Percentiles rank a stretch among this genome's conserved stretches.
Evolutionary conservation across 2,888 invertebrate genomes (phyloP).

Genomic region (Dascillus cervinus): DNA sequence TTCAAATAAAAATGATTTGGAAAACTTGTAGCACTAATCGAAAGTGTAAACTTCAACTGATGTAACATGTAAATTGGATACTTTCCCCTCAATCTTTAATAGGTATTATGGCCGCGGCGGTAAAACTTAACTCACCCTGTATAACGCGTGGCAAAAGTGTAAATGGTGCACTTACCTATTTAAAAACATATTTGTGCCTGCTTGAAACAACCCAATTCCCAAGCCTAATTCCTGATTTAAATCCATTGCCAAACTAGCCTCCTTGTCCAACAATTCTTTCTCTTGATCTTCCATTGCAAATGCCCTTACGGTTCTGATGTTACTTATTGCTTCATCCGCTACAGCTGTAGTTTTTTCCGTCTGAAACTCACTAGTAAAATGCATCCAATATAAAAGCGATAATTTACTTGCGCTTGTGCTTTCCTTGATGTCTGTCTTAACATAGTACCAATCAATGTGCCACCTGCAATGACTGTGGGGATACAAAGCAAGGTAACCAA

Average conservation of each 20-base stretch:
- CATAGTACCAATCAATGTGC: slow-evolving; percentile 72
- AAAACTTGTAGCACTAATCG: too few species aligned
- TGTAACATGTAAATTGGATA: too few species aligned
- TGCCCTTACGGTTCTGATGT: slow-evolving; percentile 88
- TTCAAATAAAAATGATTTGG: too few species aligned
- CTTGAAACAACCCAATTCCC: slow-evolving; percentile 90
- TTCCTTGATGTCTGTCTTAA: slow-evolving; percentile 68
- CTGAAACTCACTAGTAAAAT: slow-evolving; percentile 41
- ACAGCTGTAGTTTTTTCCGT: slow-evolving; percentile 78
- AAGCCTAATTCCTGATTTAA: slow-evolving; percentile 75
- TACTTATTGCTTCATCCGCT: slow-evolving; percentile 89
- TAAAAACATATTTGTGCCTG: slow-evolving; percentile 76
- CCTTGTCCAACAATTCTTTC: slow-evolving; percentile 58
- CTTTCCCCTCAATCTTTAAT: too few species aligned
- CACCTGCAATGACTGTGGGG: slow-evolving; percentile 78
- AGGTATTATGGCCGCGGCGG: too few species aligned
- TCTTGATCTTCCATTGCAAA: slow-evolving; percentile 91
- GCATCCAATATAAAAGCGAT: background rate
- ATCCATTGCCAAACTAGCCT: slow-evolving; percentile 64
- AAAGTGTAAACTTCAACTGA: too few species aligned
- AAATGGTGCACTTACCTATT: slow-evolving; percentile 61
- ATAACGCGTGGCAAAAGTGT: too few species aligned
- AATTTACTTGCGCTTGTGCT: slow-evolving; percentile 72
- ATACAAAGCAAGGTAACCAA: slow-evolving; percentile 75
- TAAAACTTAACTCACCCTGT: too few species aligned